Percentiles rank a stretch among this genome's conserved stretches.
These are phyloP conservation scores for Pteropus rufus DNA, from an alignment of 2,797 vertebrate species.

Conservation along the genomic window DNA sequence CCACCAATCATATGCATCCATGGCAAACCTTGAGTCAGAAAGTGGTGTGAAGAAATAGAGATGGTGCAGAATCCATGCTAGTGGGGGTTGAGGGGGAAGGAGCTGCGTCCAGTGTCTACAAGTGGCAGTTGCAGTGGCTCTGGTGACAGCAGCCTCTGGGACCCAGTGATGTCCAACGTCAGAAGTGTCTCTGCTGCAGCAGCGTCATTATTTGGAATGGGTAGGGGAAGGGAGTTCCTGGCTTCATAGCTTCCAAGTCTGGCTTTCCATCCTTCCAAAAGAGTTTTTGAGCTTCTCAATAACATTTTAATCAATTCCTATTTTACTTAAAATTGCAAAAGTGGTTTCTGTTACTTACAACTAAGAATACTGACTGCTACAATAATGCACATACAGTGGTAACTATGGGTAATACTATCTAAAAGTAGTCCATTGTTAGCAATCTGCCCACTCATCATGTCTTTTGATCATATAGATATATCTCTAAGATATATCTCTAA, in stretches of 20 bases:
- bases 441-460: not conserved
- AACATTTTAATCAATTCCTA: not conserved
- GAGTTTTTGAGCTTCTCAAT: not conserved
- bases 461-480: not conserved
- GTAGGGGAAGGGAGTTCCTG: not conserved
- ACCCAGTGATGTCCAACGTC: fast-evolving
- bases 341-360: not conserved
- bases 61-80: not conserved
- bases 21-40: not conserved
- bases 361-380: not conserved
- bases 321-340: not conserved
- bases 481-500: not conserved
- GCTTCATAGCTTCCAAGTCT: not conserved
- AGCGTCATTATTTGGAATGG: not conserved
- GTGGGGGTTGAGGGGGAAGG: no score
- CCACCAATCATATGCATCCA: fast-evolving
- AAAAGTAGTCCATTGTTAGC: not conserved
- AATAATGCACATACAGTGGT: no score
- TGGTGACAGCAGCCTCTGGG: not conserved
- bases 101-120: not conserved
- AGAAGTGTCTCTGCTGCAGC: not conserved
- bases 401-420: not conserved
- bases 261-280: not conserved
- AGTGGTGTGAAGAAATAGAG: not conserved
- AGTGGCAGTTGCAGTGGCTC: not conserved